Conservation (phyloP, 2,888 invertebrate species). For the Falcaria lacertinaria region DNA sequence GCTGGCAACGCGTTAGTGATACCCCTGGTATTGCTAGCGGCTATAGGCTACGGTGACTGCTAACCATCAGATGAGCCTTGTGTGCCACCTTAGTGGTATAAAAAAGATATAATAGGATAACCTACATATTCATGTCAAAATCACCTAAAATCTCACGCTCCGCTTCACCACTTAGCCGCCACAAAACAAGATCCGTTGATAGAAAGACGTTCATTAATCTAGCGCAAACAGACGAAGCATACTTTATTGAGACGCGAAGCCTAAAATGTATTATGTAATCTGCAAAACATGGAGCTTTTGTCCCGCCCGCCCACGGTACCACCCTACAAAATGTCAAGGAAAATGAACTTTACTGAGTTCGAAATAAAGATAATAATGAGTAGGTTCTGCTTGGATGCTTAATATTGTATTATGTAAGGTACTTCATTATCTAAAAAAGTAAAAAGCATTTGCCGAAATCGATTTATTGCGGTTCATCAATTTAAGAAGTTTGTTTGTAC, state of each 20-base stretch:
- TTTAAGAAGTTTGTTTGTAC: neutral
- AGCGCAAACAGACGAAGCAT: neutral
- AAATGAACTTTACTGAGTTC: neutral
- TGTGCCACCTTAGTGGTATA: too few relatives aligned
- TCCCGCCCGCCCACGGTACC: neutral
- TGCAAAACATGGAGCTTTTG: neutral
- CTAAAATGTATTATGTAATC: constrained; percentile 1
- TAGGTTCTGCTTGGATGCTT: too few relatives aligned
- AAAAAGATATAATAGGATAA: too few relatives aligned
- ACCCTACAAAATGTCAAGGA: neutral
- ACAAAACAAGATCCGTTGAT: neutral
- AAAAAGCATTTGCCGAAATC: neutral
- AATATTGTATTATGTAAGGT: neutral
- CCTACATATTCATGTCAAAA: too few relatives aligned
- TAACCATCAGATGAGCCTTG: too few relatives aligned
- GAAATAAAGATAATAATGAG: neutral
- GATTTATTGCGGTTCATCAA: neutral
- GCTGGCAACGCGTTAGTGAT: too few relatives aligned
- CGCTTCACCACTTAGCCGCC: too few relatives aligned
- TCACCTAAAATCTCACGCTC: too few relatives aligned
- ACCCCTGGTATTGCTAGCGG: too few relatives aligned
- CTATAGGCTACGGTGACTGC: too few relatives aligned
- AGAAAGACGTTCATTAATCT: neutral
- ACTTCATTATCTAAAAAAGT: neutral
- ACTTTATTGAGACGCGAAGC: neutral